Evolutionary conservation across 2,113 vertebrate genomes (phyloP).

Genomic region (Tonatia bakeri): DNA sequence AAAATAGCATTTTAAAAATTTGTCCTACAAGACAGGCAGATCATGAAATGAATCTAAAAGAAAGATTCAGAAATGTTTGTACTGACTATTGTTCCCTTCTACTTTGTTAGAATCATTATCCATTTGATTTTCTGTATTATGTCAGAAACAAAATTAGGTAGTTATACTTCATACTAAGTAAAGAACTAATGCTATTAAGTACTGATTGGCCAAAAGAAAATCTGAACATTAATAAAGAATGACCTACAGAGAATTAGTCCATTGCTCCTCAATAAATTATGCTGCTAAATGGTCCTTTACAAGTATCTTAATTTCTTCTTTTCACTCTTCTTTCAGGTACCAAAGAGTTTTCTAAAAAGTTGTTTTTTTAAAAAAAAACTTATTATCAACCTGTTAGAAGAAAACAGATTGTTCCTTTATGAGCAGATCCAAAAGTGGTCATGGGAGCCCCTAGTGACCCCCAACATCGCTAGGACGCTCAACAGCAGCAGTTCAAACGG

Average conservation of each 20-base stretch:
- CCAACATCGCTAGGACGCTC: neutral
- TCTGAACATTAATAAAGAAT: neutral
- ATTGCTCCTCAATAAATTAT: neutral
- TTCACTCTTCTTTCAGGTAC: neutral
- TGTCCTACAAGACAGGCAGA: neutral
- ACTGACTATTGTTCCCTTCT: neutral
- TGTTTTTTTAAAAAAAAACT: neutral
- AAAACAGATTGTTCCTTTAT: neutral
- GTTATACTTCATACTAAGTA: neutral
- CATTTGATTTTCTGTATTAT: neutral
- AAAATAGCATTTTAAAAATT: neutral
- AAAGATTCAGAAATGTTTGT: neutral
- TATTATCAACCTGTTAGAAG: neutral
- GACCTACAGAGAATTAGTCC: neutral
- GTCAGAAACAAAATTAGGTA: neutral
- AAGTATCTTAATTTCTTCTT: neutral
- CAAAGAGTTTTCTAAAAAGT: neutral
- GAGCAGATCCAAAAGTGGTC: neutral
- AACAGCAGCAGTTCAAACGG: neutral
- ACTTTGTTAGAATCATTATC: neutral
- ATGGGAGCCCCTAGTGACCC: neutral
- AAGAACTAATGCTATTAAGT: constrained; percentile 16
- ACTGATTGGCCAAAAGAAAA: neutral
- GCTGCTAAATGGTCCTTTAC: neutral
- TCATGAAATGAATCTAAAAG: constrained; percentile 3